A percentile compares a stretch with the other conserved stretches of the same genome.
Conservation (phyloP, 64 coral and sea anemone genomes). For the Actinia equina region DNA sequence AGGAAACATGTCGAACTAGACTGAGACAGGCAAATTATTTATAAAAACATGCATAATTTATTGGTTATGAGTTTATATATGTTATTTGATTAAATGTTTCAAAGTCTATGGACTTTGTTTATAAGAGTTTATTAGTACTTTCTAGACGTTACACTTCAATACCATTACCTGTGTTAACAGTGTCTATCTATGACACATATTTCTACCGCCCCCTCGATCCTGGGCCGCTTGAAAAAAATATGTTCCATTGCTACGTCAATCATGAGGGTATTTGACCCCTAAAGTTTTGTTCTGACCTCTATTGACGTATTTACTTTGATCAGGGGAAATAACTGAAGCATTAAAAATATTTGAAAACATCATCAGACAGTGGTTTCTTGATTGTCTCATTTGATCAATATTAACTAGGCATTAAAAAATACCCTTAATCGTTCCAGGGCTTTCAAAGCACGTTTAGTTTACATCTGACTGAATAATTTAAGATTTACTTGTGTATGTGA, state of each 20-base stretch:
- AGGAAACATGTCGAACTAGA: too few species aligned
- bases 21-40: too few species aligned
- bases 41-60: too few species aligned
- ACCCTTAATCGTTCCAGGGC: neutral
- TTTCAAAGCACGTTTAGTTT: neutral
- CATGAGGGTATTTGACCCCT: neutral
- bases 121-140: neutral
- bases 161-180: neutral
- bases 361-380: neutral
- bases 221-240: neutral
- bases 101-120: neutral
- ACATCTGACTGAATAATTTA: neutral
- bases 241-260: neutral
- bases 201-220: neutral
- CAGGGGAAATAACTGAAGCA: slow-evolving; percentile 4
- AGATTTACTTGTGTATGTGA: neutral
- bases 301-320: slow-evolving; percentile 5
- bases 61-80: neutral
- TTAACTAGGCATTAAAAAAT: neutral
- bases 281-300: neutral
- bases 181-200: neutral
- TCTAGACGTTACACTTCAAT: neutral
- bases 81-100: neutral
- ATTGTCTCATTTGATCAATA: neutral
- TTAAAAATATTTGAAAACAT: neutral